Conservation (phyloP, 1,140 invertebrate genomes). For the Orchestia grillus region DNA sequence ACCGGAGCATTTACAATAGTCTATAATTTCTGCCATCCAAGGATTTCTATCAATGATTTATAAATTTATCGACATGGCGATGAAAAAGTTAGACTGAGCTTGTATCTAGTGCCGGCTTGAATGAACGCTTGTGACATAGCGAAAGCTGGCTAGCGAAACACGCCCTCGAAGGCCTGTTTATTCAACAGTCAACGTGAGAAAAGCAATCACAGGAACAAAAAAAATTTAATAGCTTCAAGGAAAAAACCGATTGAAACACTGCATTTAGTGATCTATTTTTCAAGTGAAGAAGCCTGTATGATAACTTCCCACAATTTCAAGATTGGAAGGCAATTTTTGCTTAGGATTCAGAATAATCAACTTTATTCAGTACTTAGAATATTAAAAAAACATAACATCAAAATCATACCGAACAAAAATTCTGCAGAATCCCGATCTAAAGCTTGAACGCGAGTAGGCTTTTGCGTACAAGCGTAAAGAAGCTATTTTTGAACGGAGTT, state of each 20-base stretch:
- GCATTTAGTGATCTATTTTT: background rate
- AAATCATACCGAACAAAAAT: background rate
- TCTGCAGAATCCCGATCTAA: background rate
- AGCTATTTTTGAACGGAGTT: background rate
- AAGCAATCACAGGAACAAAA: too few species aligned
- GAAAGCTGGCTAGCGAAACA: too few species aligned
- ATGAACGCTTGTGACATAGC: too few species aligned
- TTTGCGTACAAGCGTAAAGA: background rate
- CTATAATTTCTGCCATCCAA: too few species aligned
- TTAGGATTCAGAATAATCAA: background rate
- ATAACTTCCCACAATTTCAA: background rate
- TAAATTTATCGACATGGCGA: too few species aligned
- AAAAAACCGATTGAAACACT: background rate
- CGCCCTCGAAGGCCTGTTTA: too few species aligned
- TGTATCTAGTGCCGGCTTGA: background rate
- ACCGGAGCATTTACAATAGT: too few species aligned
- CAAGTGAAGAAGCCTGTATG: background rate
- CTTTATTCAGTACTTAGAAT: background rate
- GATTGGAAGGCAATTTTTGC: background rate
- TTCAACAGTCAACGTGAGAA: too few species aligned
- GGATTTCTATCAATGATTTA: too few species aligned
- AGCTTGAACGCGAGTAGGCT: background rate
- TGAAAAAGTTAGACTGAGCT: too few species aligned
- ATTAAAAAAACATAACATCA: too few species aligned
- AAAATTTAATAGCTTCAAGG: too few species aligned